Percentiles rank a stretch among this genome's conserved stretches.
Evolutionary conservation across 2,113 vertebrate species (phyloP).

Genomic region (Odocoileus virginianus): DNA sequence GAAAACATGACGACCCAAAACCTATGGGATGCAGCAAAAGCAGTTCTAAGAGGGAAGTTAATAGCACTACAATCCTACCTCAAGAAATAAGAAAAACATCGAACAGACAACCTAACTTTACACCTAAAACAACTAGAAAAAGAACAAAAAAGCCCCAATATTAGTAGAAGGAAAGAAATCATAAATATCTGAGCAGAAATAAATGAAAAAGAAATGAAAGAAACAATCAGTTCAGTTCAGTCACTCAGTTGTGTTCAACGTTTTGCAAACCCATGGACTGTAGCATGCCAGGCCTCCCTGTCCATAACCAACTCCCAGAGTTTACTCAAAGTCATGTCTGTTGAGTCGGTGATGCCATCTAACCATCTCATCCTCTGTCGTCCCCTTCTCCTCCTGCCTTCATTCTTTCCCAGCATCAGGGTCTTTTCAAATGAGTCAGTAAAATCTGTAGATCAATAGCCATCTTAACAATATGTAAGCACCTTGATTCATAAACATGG

Average conservation of each 20-base stretch:
- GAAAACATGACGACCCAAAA: neutral
- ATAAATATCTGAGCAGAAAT: neutral
- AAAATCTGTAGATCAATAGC: neutral
- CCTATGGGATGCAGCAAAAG: neutral
- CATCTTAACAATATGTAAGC: neutral
- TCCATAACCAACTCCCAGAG: neutral
- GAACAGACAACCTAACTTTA: neutral
- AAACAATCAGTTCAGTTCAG: neutral
- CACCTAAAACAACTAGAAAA: neutral
- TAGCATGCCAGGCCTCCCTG: neutral
- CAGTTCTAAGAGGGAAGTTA: neutral
- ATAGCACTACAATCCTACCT: neutral
- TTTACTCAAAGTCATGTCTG: neutral
- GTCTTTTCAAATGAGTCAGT: neutral
- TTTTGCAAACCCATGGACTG: neutral
- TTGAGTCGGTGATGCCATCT: neutral
- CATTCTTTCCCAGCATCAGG: neutral
- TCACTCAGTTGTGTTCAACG: neutral
- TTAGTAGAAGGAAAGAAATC: neutral
- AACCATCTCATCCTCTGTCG: neutral
- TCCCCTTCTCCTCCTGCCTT: neutral
- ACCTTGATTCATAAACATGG: neutral
- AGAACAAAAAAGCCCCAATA: neutral
- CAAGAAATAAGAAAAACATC: neutral
- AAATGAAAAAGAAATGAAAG: neutral